A percentile compares a stretch with the other conserved stretches of the same genome.
These are phyloP conservation scores for Alces alces DNA, from an alignment of 2,113 vertebrate genomes.

Conservation along the genomic window DNA sequence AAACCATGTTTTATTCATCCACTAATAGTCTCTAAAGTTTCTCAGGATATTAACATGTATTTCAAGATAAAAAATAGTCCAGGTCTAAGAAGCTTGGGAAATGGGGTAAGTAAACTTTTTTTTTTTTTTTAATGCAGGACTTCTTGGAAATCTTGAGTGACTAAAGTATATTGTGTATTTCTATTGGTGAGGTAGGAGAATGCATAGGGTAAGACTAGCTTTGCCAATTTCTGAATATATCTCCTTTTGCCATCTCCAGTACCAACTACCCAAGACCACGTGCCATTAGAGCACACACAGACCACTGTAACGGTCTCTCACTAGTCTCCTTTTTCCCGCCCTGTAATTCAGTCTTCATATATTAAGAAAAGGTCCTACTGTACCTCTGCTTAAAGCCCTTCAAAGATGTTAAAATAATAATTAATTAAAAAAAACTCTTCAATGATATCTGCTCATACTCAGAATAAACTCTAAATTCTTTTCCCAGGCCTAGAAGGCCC, in stretches of 20 bases:
- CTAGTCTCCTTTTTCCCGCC: background rate
- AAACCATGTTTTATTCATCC: background rate
- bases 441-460: background rate
- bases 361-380: background rate
- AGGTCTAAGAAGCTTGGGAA: background rate
- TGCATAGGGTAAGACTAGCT: background rate
- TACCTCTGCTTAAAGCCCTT: background rate
- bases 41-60: background rate
- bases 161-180: background rate
- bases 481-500: background rate
- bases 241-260: background rate
- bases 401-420: background rate
- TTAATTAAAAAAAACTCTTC: background rate
- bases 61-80: background rate
- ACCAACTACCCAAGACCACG: background rate
- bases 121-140: background rate
- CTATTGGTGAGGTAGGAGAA: background rate
- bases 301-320: background rate
- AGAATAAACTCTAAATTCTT: background rate
- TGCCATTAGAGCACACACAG: background rate
- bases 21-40: constrained; percentile 2
- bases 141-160: background rate
- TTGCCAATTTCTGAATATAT: background rate
- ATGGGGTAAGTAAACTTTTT: background rate
- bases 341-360: background rate